Evolutionary conservation across 2,113 vertebrate genomes (phyloP).

Genomic region (Entosphenus tridentatus): DNA sequence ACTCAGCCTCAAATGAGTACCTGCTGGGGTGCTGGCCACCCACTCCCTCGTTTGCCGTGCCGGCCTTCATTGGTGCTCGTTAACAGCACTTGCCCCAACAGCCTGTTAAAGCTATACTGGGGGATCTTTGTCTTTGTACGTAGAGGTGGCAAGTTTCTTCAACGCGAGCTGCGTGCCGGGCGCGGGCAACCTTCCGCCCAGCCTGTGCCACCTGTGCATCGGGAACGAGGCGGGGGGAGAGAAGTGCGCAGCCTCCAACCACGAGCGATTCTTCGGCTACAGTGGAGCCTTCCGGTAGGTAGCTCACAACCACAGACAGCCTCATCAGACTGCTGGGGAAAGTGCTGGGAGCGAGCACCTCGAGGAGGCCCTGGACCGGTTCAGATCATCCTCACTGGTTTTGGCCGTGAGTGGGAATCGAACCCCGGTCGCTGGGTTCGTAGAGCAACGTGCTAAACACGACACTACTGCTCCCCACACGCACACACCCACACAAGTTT

Average conservation of each 20-base stretch:
- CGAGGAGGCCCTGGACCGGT: neutral
- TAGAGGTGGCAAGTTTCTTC: conserved; percentile 62
- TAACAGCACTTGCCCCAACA: too few species aligned
- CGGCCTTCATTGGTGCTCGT: too few species aligned
- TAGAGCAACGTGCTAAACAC: too few species aligned
- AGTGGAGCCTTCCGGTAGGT: conserved; percentile 70
- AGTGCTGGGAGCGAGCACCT: neutral
- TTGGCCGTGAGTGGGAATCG: too few species aligned
- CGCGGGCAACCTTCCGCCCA: conserved; percentile 21
- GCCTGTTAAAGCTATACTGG: neutral
- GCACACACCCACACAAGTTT: too few species aligned
- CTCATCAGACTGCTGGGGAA: neutral
- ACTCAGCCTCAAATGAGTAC: too few species aligned
- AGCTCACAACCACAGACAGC: neutral
- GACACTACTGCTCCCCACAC: too few species aligned
- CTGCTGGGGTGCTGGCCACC: too few species aligned
- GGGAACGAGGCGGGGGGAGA: conserved; percentile 24
- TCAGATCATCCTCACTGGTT: too few species aligned
- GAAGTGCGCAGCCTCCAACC: conserved; percentile 25
- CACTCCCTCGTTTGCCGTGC: too few species aligned
- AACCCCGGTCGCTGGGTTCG: too few species aligned
- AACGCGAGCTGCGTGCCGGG: conserved; percentile 62
- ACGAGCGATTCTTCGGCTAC: conserved; percentile 47
- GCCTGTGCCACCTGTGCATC: conserved; percentile 48
- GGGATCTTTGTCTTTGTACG: conserved; percentile 4